Percentiles rank a stretch among this genome's conserved stretches.
phyloP scores from a whole-genome alignment of 2,888 invertebrate species.

The Rambutsinella grinnellia region DNA sequence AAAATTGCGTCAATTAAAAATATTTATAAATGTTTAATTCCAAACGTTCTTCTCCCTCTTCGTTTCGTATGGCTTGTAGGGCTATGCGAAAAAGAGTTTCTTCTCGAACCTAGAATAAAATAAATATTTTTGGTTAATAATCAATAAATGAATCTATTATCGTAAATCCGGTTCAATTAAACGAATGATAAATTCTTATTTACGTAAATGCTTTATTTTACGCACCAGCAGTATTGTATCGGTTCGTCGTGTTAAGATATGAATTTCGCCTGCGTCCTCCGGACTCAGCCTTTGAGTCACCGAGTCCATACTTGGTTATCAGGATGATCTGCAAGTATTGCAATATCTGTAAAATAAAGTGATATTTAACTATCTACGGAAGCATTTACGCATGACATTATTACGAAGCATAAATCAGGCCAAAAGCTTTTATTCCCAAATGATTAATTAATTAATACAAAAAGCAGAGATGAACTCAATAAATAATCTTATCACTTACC shows the following conservation, averaged over 20 bases:
- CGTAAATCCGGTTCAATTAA: neutral
- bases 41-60: conserved; percentile 47
- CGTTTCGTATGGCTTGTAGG: conserved; percentile 26
- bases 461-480: too few relatives aligned
- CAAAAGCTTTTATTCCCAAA: too few relatives aligned
- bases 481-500: too few relatives aligned
- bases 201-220: neutral
- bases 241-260: neutral
- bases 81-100: conserved; percentile 26
- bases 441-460: too few relatives aligned
- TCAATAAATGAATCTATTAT: too few relatives aligned
- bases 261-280: conserved; percentile 14
- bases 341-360: conserved; percentile 38
- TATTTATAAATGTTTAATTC: conserved; percentile 50
- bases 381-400: neutral
- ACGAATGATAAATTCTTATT: neutral
- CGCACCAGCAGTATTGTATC: neutral
- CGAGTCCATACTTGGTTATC: conserved; percentile 24
- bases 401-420: too few relatives aligned
- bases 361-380: neutral
- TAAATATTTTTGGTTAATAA: neutral
- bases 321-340: conserved; percentile 49
- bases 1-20: too few relatives aligned
- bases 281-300: neutral
- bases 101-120: conserved; percentile 4